Conservation (phyloP, 2,113 vertebrate species). For the Ochotona princeps region DNA sequence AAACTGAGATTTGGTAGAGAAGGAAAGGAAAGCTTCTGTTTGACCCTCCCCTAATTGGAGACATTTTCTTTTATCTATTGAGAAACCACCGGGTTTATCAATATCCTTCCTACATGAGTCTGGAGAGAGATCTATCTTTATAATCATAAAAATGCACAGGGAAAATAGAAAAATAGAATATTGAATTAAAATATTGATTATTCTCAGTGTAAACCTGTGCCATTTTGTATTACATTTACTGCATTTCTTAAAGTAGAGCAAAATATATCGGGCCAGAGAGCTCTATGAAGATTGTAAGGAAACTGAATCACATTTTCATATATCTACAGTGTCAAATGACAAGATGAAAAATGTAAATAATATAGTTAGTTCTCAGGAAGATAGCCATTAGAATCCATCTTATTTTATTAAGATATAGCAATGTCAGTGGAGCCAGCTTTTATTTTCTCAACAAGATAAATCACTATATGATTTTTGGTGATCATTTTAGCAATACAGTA, state of each 20-base stretch:
- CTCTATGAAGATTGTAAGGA: constrained; percentile 47
- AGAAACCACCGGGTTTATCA: background rate
- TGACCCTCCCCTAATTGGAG: constrained; percentile 34
- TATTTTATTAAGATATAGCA: constrained; percentile 47
- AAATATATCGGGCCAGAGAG: constrained; percentile 35
- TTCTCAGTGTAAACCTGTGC: background rate
- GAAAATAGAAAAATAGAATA: constrained; percentile 41
- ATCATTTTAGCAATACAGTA: constrained; percentile 24
- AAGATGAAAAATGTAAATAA: constrained; percentile 73
- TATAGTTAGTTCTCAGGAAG: constrained; percentile 61
- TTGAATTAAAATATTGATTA: constrained; percentile 52
- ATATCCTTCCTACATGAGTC: background rate
- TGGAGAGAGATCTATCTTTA: background rate
- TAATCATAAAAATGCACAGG: constrained; percentile 41
- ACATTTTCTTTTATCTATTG: background rate
- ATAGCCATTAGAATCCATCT: constrained; percentile 61
- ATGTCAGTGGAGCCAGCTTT: constrained; percentile 18
- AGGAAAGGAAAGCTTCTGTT: background rate
- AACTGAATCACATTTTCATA: constrained; percentile 68
- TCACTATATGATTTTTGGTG: constrained; percentile 22
- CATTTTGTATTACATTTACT: constrained; percentile 56
- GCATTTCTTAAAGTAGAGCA: constrained; percentile 22
- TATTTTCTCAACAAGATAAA: constrained; percentile 53
- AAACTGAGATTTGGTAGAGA: background rate
- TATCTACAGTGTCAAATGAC: constrained; percentile 50